Evolutionary conservation across 1,140 invertebrate species (phyloP).

Genomic region (Ceratoteleas bidentatus): DNA sequence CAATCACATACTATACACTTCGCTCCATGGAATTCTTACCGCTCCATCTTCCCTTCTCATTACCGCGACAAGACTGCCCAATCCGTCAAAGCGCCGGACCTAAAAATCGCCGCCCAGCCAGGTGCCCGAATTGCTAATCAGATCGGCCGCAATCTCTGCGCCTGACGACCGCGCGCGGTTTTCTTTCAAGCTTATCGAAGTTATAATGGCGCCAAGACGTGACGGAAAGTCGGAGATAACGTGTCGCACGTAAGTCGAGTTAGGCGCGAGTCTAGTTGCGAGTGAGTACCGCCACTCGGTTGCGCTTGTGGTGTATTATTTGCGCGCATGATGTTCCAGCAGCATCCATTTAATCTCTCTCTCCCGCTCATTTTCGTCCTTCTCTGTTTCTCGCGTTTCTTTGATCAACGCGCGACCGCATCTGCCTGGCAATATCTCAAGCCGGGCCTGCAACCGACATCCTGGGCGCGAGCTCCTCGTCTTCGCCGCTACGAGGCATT

Average conservation of each 20-base stretch:
- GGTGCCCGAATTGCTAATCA: neutral
- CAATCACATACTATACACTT: too few species aligned
- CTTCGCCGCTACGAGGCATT: constrained; percentile 77
- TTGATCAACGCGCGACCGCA: constrained; percentile 81
- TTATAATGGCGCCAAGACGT: constrained; percentile 76
- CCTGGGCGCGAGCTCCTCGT: constrained; percentile 78
- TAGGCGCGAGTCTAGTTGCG: constrained; percentile 67
- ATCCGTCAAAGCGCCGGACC: too few species aligned
- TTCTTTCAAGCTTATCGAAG: constrained; percentile 55
- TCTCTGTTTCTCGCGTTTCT: constrained; percentile 74
- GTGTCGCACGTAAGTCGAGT: constrained; percentile 46
- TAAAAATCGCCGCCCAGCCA: neutral
- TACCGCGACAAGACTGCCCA: too few species aligned
- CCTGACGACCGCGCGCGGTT: constrained; percentile 10
- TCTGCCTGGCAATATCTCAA: constrained; percentile 80
- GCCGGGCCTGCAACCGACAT: constrained; percentile 75
- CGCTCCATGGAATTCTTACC: too few species aligned
- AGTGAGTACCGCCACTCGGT: constrained; percentile 72
- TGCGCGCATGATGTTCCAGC: constrained; percentile 77
- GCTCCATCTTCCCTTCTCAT: too few species aligned
- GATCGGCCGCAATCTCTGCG: constrained; percentile 2
- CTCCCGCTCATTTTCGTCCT: constrained; percentile 21
- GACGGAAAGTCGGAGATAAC: constrained; percentile 71
- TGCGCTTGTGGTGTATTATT: constrained; percentile 74
- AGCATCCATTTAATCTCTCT: constrained; percentile 80